phyloP scores from a whole-genome alignment of 2,888 invertebrate species.

The Cheilosia soror region DNA sequence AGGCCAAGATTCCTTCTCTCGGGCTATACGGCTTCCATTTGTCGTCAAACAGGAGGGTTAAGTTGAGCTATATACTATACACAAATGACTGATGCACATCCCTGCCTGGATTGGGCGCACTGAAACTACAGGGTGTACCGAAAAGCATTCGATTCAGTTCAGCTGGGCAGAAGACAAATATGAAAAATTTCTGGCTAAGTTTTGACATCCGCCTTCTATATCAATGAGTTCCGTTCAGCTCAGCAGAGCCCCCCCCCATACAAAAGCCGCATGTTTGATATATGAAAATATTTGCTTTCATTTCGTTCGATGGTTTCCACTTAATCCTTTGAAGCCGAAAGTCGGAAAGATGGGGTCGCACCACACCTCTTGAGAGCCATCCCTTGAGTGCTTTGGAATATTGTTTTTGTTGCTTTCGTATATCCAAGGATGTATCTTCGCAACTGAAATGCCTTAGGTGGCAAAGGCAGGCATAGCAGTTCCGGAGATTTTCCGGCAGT shows the following conservation, averaged over 20 bases:
- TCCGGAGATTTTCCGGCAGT: constrained; percentile 38
- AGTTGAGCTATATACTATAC: not conserved
- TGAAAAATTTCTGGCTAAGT: constrained; percentile 6
- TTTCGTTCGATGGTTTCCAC: constrained; percentile 59
- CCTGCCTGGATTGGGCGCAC: too few relatives aligned
- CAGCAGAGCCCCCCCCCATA: not conserved
- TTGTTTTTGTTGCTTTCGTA: constrained; percentile 20
- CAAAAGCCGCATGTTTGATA: constrained; percentile 30
- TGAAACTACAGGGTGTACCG: constrained; percentile 15
- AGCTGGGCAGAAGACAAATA: constrained; percentile 15
- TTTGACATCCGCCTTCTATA: constrained; percentile 19
- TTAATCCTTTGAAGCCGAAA: constrained; percentile 57
- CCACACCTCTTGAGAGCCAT: constrained; percentile 20
- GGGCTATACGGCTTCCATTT: not conserved
- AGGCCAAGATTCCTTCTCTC: constrained; percentile 16
- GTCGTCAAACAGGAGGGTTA: constrained; percentile 4
- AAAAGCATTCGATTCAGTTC: constrained; percentile 9
- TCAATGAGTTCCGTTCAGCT: constrained; percentile 31
- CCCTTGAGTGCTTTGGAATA: constrained; percentile 43
- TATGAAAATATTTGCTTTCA: constrained; percentile 63
- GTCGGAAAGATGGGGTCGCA: constrained; percentile 1
- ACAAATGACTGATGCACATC: constrained; percentile 11
- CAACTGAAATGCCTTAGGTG: constrained; percentile 40
- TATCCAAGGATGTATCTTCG: constrained; percentile 30
- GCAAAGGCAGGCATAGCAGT: constrained; percentile 28